Evolutionary conservation across 2,797 vertebrate genomes (phyloP).

Genomic region (Poeciliopsis presidionis): DNA sequence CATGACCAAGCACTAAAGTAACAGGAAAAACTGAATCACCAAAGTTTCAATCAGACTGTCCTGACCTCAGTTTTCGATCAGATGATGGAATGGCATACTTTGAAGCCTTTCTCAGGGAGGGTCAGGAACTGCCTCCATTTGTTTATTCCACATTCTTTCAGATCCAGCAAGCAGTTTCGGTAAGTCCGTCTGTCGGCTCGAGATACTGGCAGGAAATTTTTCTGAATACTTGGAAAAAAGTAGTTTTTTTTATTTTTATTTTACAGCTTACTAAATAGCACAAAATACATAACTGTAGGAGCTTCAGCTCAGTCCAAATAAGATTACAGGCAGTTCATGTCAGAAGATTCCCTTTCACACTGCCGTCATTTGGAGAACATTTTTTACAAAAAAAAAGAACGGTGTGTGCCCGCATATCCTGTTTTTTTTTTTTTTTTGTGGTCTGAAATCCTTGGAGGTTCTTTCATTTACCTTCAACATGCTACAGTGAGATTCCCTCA

Average conservation of each 20-base stretch:
- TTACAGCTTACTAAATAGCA: constrained; percentile 23
- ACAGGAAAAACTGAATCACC: constrained; percentile 52
- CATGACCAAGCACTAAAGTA: constrained; percentile 24
- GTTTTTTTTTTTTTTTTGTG: constrained; percentile 41
- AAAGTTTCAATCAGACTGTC: constrained; percentile 55
- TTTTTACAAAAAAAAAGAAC: constrained; percentile 29
- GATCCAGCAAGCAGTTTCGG: constrained; percentile 29
- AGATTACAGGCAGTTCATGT: constrained; percentile 48
- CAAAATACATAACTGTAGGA: constrained; percentile 43
- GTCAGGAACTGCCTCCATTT: constrained; percentile 49
- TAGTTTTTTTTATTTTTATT: constrained; percentile 3
- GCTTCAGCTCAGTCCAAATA: constrained; percentile 38
- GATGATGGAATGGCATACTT: constrained; percentile 63
- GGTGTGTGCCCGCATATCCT: constrained; percentile 51
- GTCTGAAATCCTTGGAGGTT: constrained; percentile 48
- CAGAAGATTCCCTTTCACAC: constrained; percentile 49
- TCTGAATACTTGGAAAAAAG: constrained; percentile 22
- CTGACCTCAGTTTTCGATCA: constrained; percentile 65
- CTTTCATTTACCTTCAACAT: constrained; percentile 59
- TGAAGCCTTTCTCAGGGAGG: constrained; percentile 48
- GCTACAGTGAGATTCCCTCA: constrained; percentile 38
- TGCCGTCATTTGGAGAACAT: constrained; percentile 52
- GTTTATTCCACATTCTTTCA: constrained; percentile 55
- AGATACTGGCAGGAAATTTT: constrained; percentile 34
- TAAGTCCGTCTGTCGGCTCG: constrained; percentile 34